phyloP scores from a whole-genome alignment of 2,113 vertebrate genomes.

The Epinephelus moara region DNA sequence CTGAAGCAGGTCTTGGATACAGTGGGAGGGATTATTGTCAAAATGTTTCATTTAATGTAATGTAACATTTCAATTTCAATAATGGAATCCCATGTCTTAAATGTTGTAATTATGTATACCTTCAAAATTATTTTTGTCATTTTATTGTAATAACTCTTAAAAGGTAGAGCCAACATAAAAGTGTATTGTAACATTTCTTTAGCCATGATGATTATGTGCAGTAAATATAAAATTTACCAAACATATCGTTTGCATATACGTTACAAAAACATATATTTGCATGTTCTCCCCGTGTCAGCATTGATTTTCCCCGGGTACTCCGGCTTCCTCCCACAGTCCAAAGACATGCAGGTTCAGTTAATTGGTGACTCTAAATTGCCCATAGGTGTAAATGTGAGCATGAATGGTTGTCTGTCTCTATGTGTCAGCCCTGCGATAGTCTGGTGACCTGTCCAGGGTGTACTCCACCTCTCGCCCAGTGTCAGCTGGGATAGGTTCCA shows the following conservation, averaged over 20 bases:
- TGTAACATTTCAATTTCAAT: conserved; percentile 8
- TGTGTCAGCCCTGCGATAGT: too few relatives aligned
- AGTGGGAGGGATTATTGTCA: not conserved
- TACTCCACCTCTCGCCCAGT: too few relatives aligned
- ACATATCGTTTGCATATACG: not conserved
- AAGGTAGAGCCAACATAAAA: not conserved
- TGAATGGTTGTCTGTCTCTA: too few relatives aligned
- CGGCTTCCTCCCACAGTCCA: too few relatives aligned
- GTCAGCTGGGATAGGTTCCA: too few relatives aligned
- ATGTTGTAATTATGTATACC: not conserved
- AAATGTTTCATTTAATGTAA: conserved; percentile 10
- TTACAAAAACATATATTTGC: not conserved
- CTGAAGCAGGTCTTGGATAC: not conserved
- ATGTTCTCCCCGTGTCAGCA: too few relatives aligned
- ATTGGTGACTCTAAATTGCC: too few relatives aligned
- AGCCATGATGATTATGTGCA: not conserved
- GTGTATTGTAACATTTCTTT: not conserved
- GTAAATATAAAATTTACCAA: not conserved
- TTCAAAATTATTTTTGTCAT: not conserved
- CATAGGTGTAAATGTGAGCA: too few relatives aligned
- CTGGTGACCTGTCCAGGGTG: too few relatives aligned
- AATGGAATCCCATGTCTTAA: not conserved
- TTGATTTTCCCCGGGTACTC: too few relatives aligned
- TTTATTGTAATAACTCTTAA: not conserved
- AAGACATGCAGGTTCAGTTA: too few relatives aligned